phyloP scores from a whole-genome alignment of 2,113 vertebrate species.

The Phalacrocorax pelagicus region DNA sequence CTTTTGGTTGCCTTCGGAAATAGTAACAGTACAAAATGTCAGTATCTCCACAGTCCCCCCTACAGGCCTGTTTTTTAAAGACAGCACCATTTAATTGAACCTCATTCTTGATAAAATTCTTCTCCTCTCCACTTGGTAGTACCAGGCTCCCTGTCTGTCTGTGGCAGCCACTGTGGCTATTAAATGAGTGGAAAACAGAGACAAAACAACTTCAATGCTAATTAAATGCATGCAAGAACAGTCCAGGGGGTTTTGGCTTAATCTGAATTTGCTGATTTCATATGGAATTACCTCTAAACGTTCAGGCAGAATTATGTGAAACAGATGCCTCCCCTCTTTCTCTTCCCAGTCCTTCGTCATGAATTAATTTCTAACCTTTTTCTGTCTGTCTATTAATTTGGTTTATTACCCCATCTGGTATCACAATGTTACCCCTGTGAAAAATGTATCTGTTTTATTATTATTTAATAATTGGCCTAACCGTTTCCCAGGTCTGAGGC shows the following conservation, averaged over 20 bases:
- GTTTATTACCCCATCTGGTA: neutral
- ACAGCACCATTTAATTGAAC: no score
- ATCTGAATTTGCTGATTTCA: neutral
- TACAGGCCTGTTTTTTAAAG: neutral
- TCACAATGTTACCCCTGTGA: neutral
- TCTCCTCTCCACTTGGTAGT: neutral
- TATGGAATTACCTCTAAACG: neutral
- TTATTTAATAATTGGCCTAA: neutral
- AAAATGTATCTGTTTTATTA: accelerated
- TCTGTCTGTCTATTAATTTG: neutral
- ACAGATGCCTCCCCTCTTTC: neutral
- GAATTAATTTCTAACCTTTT: neutral
- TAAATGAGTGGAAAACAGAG: neutral
- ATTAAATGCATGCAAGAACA: neutral
- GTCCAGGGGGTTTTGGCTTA: neutral
- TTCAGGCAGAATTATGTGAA: neutral
- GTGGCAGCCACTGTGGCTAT: neutral
- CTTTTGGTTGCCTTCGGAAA: neutral
- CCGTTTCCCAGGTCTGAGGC: accelerated
- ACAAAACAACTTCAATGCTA: accelerated
- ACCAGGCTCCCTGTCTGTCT: neutral
- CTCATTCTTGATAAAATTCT: no score
- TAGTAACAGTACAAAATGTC: accelerated
- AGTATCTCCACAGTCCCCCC: neutral
- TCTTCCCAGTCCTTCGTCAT: neutral